Evolutionary conservation across 2,888 invertebrate species (phyloP).

Genomic region (Piscicola geometra): DNA sequence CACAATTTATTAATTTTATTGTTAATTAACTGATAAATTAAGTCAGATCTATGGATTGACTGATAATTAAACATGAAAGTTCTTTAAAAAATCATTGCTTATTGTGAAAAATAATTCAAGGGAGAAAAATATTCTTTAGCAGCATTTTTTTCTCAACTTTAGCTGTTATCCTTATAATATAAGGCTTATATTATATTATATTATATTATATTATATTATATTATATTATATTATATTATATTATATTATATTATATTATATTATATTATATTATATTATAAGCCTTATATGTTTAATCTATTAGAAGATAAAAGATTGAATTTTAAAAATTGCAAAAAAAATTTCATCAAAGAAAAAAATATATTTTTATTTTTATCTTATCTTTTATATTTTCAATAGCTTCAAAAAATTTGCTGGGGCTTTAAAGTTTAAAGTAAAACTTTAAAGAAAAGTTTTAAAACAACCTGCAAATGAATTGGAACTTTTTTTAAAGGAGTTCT

Average conservation of each 20-base stretch:
- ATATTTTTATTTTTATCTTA: neutral
- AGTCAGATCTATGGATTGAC: too few relatives aligned
- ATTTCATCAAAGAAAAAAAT: too few relatives aligned
- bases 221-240: too few relatives aligned
- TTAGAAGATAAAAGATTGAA: neutral
- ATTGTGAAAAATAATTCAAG: neutral
- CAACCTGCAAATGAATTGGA: slow-evolving; percentile 39
- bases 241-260: too few relatives aligned
- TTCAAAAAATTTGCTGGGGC: neutral
- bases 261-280: too few relatives aligned
- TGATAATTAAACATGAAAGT: too few relatives aligned
- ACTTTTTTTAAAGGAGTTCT: slow-evolving; percentile 37
- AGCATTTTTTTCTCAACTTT: neutral
- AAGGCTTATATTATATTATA: neutral
- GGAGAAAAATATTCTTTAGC: neutral
- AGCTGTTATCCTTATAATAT: neutral
- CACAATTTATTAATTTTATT: too few relatives aligned
- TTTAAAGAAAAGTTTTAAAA: neutral
- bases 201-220: neutral
- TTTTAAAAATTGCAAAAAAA: too few relatives aligned
- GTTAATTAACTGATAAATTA: too few relatives aligned
- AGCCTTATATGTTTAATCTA: too few relatives aligned
- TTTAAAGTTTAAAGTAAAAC: neutral
- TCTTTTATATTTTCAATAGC: neutral
- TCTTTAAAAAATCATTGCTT: neutral